Evolutionary conservation across 2,888 invertebrate species (phyloP), one percentile per base, ranked within the genome.

Genomic region (Pocota personata): DNA sequence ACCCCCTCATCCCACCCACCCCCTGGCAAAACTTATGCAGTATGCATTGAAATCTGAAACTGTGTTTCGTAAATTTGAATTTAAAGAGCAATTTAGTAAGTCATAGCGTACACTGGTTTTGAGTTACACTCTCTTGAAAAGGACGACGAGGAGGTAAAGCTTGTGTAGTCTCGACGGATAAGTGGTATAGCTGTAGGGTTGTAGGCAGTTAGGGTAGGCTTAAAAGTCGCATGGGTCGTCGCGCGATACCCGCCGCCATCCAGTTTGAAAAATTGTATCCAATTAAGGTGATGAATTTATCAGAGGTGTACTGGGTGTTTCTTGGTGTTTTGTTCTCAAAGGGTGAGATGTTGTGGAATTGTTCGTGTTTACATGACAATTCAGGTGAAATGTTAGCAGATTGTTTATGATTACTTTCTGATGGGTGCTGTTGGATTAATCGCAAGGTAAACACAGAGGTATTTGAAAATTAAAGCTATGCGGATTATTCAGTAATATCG

Each of bases 191-290:
- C 69, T 64, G 0, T 24, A 24, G 16, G 60, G 40, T n/a, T 30
- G 16, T 43, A 12, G 57, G 57, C 14, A 27, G 69, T 67, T 64
- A 64, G 60, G 67, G 69, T 60, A 50, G 69, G 82, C 76, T 82
- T 82, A 43, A 79, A 84, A 55, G 60, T 77, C 77, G 19, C 69
- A 75, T 64, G 64, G 69, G 83, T 71, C 69, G 37, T 3, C 14
- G 40, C 14, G 75, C 75, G 71, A 80, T 75, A 57, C 73, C 64
- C 69, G 71, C 43, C 64, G 69, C 35, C 67, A n/a, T 78, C 64
- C 40, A 69, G 57, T 79, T 71, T 88, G 88, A 89, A 88, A 89
- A 88, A 90, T 91, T 88, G 77, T 88, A 88, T 88, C 88, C 89
- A 90, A 90, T 90, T 91, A 90, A 88, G 86, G 72, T 78, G 77